Percentiles rank a stretch among this genome's conserved stretches.
Conservation (phyloP, 2,797 vertebrate species). For the Coregonus ussuriensis region DNA sequence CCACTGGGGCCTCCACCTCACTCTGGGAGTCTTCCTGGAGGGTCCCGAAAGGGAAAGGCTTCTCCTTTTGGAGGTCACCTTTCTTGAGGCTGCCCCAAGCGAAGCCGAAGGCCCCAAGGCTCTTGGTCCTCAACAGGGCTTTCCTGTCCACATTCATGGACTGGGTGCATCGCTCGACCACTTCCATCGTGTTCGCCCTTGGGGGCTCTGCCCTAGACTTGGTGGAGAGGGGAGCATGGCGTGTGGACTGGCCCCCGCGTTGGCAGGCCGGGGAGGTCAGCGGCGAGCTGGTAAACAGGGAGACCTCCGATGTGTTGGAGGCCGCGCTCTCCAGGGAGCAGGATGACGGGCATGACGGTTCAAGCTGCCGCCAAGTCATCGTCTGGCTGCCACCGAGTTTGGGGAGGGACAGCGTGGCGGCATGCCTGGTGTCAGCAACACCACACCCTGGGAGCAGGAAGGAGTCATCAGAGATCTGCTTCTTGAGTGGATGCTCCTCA, state of each 20-base stretch:
- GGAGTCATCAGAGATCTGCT: constrained; percentile 78
- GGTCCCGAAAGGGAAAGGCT: constrained; percentile 69
- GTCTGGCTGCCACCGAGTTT: constrained; percentile 59
- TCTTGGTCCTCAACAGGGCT: constrained; percentile 74
- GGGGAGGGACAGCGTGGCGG: constrained; percentile 40
- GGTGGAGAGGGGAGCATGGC: constrained; percentile 68
- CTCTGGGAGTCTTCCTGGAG: constrained; percentile 76
- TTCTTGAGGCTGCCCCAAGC: constrained; percentile 70
- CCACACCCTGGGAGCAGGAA: constrained; percentile 61
- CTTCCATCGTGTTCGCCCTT: constrained; percentile 52
- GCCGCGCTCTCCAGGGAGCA: constrained; percentile 80
- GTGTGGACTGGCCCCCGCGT: constrained; percentile 68
- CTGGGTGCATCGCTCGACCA: constrained; percentile 80
- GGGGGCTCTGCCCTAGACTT: constrained; percentile 64
- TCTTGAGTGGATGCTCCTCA: constrained; percentile 69
- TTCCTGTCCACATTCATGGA: constrained; percentile 76
- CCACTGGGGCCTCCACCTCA: constrained; percentile 65
- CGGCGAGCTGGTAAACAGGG: constrained; percentile 84
- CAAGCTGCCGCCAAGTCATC: constrained; percentile 15
- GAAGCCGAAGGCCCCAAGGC: constrained; percentile 67
- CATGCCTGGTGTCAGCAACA: constrained; percentile 16
- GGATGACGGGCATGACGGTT: constrained; percentile 70
- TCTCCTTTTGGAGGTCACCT: constrained; percentile 71
- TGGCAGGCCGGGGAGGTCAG: constrained; percentile 76
- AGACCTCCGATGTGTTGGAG: constrained; percentile 81